phyloP scores from a whole-genome alignment of 2,888 invertebrate genomes.

The Neocrepidodera transversa region DNA sequence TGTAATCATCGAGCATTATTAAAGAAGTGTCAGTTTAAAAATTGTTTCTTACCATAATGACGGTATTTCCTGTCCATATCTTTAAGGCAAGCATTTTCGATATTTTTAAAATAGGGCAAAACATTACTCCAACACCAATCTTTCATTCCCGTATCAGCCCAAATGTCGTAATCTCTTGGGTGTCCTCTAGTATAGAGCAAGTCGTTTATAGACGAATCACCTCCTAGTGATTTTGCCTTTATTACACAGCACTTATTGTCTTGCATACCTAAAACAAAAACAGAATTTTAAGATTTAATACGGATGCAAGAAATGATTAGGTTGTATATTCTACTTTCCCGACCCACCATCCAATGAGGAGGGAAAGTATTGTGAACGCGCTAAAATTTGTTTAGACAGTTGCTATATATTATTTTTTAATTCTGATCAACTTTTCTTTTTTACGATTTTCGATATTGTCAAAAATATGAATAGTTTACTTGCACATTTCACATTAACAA shows the following conservation, averaged over 20 bases:
- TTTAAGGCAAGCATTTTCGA: conserved; percentile 70
- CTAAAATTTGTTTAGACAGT: no score
- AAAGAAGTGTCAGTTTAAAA: no score
- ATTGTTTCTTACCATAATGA: conserved; percentile 50
- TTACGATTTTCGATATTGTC: no score
- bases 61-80: conserved; percentile 66
- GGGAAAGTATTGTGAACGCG: no score
- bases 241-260: conserved; percentile 48
- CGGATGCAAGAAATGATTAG: no score
- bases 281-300: not conserved
- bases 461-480: no score
- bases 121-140: conserved; percentile 80
- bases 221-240: conserved; percentile 80
- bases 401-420: no score
- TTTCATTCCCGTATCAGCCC: conserved; percentile 74
- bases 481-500: no score
- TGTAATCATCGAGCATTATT: no score
- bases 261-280: conserved; percentile 42
- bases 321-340: no score
- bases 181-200: conserved; percentile 82
- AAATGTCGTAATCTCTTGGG: conserved; percentile 75
- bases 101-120: conserved; percentile 78
- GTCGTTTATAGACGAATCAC: conserved; percentile 79
- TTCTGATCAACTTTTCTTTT: no score
- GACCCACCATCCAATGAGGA: no score